phyloP scores from a whole-genome alignment of 2,797 vertebrate species.

The Denticeps clupeoides region DNA sequence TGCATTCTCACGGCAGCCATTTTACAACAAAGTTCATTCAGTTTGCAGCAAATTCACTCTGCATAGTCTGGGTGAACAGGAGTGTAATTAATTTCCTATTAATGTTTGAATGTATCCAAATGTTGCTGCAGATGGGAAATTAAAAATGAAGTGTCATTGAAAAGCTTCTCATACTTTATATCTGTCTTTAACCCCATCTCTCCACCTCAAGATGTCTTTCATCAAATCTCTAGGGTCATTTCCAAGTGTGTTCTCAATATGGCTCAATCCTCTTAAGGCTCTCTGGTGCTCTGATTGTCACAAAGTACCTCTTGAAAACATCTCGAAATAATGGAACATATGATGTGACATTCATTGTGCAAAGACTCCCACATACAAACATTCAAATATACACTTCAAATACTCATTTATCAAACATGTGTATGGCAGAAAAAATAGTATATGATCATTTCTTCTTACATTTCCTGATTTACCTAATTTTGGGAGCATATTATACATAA shows the following conservation, averaged over 20 bases:
- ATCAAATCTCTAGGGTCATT: neutral
- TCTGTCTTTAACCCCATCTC: neutral
- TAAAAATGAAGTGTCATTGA: neutral
- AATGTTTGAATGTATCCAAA: neutral
- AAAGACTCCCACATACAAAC: conserved; percentile 1
- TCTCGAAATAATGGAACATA: no score
- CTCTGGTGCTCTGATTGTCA: conserved; percentile 22
- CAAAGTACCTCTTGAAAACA: conserved; percentile 24
- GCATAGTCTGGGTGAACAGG: no score
- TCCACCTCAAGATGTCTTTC: neutral
- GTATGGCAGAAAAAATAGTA: no score
- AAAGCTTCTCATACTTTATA: no score
- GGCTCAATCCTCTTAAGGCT: conserved; percentile 9
- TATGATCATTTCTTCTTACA: no score
- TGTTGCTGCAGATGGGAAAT: conserved; percentile 1
- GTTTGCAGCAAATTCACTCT: no score
- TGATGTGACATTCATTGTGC: no score
- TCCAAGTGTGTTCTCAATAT: conserved; percentile 13
- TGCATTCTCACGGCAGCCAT: no score
- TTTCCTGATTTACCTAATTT: no score
- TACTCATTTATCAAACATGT: no score
- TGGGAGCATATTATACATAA: no score
- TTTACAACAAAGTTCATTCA: no score
- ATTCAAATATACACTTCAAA: neutral
- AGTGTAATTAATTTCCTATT: neutral